Base-by-base conservation (phyloP, 2,888 invertebrate species). In the Scaptodrosophila latifasciaeformis region DNA sequence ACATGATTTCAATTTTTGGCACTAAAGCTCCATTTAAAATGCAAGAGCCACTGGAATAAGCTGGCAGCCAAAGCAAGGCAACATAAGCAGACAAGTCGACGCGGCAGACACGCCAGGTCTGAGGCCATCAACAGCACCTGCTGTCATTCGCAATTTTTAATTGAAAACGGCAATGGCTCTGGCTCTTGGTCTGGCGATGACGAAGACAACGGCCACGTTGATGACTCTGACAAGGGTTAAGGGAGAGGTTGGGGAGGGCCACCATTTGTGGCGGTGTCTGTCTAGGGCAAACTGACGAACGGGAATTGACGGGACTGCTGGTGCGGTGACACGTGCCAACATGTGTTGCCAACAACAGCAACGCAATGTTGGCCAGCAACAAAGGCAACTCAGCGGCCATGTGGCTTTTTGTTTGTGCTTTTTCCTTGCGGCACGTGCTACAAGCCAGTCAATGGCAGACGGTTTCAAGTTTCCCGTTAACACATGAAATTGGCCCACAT, bases 61-160 rank as follows among this genome's bases (percentile, higher is more conserved):
- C 12, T 21, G 13, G n/a, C 5, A 18, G 7, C 19, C 13, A 34
- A 18, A 46, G 9, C 31, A 19, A n/a, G 46, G 12, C 21, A 12
- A 19, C 12, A 24, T 44, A 68, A 54, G 51, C 67, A 56, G 44
- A 40, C 40, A 49, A 35, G 42, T 35, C 19, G 24, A n/a, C n/a
- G 46, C 49, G 49, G 10, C n/a, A n/a, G 30, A 46, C 59, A 55
- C 2, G 37, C 10, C 37, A 37, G 37, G 24, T 7, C 24, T 17
- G 34, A 59, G 39, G 47, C 49, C 70, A 81, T 76, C 82, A 82
- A 66, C 72, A 71, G 72, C 82, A 82, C 83, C 80, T 83, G 84
- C 81, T 83, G 81, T 79, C 82, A 82, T 67, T 78, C 66, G 70
- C 80, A 70, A 64, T 70, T 82, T 84, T 84, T 84, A 84, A 84